These are phyloP conservation scores for Solea senegalensis DNA, from an alignment of 2,113 vertebrate species.

Conservation along the genomic window DNA sequence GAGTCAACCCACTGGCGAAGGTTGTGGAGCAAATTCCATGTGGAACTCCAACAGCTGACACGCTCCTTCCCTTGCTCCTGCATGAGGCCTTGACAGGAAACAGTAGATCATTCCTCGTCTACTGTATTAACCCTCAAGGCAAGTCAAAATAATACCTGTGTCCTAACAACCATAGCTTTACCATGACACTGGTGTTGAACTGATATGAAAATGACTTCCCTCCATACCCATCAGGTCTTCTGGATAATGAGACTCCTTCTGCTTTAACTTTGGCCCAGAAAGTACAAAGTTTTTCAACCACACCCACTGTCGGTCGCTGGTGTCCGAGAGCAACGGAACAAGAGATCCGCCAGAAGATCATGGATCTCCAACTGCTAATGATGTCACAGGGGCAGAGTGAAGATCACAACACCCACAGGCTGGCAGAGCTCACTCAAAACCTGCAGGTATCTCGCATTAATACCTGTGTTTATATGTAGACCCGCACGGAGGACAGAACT, in stretches of 20 bases:
- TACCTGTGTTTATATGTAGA: neutral
- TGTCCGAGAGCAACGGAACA: slow-evolving; percentile 61
- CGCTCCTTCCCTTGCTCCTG: slow-evolving; percentile 56
- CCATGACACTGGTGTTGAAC: neutral
- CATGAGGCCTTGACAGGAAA: slow-evolving; percentile 64
- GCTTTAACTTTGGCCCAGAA: slow-evolving; percentile 70
- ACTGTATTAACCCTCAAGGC: slow-evolving; percentile 68
- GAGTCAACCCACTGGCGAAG: slow-evolving; percentile 69
- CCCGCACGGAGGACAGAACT: slow-evolving; percentile 5
- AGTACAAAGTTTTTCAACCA: slow-evolving; percentile 61
- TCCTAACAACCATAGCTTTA: neutral
- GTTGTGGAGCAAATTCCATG: slow-evolving; percentile 51
- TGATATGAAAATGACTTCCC: neutral
- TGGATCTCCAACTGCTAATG: slow-evolving; percentile 68
- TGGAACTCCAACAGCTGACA: slow-evolving; percentile 18
- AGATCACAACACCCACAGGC: slow-evolving; percentile 41
- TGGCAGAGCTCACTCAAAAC: slow-evolving; percentile 77
- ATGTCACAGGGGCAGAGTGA: slow-evolving; percentile 59
- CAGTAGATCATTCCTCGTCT: slow-evolving; percentile 58
- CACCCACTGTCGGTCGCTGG: slow-evolving; percentile 74
- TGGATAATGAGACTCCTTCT: slow-evolving; percentile 57
- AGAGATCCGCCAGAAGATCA: slow-evolving; percentile 60
- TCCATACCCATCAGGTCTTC: slow-evolving; percentile 36
- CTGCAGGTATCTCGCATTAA: slow-evolving; percentile 78
- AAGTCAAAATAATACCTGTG: neutral